Base-by-base conservation (phyloP, 2,888 invertebrate genomes). In the Cosmia trapezina region DNA sequence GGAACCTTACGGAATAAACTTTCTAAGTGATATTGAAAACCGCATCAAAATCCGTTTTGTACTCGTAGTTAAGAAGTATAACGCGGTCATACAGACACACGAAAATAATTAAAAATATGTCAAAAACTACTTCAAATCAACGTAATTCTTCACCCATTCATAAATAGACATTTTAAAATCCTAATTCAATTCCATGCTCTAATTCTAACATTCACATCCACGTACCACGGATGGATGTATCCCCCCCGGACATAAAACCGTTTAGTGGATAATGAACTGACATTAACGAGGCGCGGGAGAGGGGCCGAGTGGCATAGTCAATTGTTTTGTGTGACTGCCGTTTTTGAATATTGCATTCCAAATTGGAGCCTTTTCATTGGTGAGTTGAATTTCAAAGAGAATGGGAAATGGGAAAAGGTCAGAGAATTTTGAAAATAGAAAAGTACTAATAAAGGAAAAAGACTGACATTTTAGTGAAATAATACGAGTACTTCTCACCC, bases 211-310 rank as follows among this genome's bases (percentile, higher is more conserved):
- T 83, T 43, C 64, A 72, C 62, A 68, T 72, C 66, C 45, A 73
- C 69, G n/a, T 64, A 71, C 61, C 73, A 59, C 78, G 73, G 76
- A 85, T 80, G 72, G 61, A 78, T 84, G 80, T 80, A 76, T 83
- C 83, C 83, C 85, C 83, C 43, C 80, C 73, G 86, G 86, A 85
- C 75, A 84, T 85, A 80, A 84, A 86, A 80, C 78, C 85, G 85
- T 85, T 85, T 84, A 85, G 78, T 83, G 73, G 83, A 84, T 85
- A 86, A 86, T 86, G 80, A 84, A 80, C 85, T 80, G 78, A 73
- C 76, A 74, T 84, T 84, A 84, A 86, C 76, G 80, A 84, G 72
- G 63, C 41, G 56, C 37, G 72, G 59, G 82, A 80, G 70, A 60
- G 81, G 65, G 64, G 54, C 59, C 57, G 69, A 76, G 63, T 70